phyloP scores from a whole-genome alignment of 2,797 vertebrate genomes.

The Lagodon rhomboides region DNA sequence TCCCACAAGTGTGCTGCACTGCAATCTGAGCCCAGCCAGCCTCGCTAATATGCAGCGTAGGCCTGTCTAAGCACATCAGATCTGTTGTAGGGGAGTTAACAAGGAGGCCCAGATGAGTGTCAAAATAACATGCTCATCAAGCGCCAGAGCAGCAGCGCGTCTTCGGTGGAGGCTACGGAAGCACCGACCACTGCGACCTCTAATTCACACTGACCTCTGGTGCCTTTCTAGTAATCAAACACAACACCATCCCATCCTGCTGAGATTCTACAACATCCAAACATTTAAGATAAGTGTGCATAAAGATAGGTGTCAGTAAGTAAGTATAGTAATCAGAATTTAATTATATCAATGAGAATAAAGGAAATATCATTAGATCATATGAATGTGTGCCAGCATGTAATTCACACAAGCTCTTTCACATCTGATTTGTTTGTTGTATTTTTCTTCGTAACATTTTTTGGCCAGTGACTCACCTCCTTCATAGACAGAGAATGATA shows the following conservation, averaged over 20 bases:
- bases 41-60: conserved; percentile 67
- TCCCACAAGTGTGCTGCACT: conserved; percentile 59
- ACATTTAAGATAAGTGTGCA: too few relatives aligned
- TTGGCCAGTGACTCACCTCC: not conserved
- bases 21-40: conserved; percentile 66
- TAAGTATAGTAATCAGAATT: not conserved
- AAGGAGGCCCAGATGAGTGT: conserved; percentile 81
- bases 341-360: not conserved
- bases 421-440: conserved; percentile 22
- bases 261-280: conserved; percentile 20
- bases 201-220: conserved; percentile 59
- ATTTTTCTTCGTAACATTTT: not conserved
- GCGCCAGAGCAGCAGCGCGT: conserved; percentile 38
- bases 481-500: conserved; percentile 21
- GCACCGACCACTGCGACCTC: conserved; percentile 53
- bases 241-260: conserved; percentile 17
- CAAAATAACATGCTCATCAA: conserved; percentile 78
- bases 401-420: conserved; percentile 6
- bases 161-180: conserved; percentile 48
- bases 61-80: conserved; percentile 80
- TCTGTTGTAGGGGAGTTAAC: conserved; percentile 79
- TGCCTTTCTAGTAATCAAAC: conserved; percentile 65
- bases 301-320: not conserved
- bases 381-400: not conserved
- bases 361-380: conserved; percentile 3